Evolutionary conservation across 2,113 vertebrate species (phyloP).

Genomic region (Dromaius novaehollandiae): DNA sequence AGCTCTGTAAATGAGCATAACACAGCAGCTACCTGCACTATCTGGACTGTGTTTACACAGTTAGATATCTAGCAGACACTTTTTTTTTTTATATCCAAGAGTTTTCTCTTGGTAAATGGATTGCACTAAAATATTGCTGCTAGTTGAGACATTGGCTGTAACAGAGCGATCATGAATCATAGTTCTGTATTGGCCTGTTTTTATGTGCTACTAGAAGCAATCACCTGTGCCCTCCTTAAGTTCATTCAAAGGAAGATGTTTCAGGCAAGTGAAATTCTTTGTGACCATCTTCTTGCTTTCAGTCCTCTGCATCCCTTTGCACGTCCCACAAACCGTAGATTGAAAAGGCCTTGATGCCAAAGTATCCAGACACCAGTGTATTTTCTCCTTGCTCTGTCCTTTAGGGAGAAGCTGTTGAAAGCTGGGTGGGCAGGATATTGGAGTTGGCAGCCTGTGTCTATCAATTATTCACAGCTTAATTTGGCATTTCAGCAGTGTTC

Average conservation of each 20-base stretch:
- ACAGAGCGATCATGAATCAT: background rate
- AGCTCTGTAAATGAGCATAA: background rate
- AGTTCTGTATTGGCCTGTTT: background rate
- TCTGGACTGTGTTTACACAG: background rate
- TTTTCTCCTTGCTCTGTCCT: background rate
- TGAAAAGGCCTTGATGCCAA: background rate
- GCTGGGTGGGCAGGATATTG: background rate
- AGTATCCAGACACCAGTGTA: background rate
- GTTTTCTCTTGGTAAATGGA: background rate
- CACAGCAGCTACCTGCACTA: background rate
- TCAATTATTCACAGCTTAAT: conserved; percentile 32
- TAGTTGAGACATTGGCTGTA: background rate
- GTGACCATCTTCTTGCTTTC: background rate
- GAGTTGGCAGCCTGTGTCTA: background rate
- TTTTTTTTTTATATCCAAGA: background rate
- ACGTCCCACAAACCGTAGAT: background rate
- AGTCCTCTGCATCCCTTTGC: background rate
- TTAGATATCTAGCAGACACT: background rate
- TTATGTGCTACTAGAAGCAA: background rate
- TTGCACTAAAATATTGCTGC: background rate
- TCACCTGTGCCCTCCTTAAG: background rate
- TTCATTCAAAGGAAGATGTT: background rate
- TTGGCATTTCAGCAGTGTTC: background rate
- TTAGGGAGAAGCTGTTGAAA: background rate
- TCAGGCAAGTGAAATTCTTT: background rate